Percentiles rank a stretch among this genome's conserved stretches.
Conservation (phyloP, 1,140 invertebrate genomes). For the Wiebesia pumilae region DNA sequence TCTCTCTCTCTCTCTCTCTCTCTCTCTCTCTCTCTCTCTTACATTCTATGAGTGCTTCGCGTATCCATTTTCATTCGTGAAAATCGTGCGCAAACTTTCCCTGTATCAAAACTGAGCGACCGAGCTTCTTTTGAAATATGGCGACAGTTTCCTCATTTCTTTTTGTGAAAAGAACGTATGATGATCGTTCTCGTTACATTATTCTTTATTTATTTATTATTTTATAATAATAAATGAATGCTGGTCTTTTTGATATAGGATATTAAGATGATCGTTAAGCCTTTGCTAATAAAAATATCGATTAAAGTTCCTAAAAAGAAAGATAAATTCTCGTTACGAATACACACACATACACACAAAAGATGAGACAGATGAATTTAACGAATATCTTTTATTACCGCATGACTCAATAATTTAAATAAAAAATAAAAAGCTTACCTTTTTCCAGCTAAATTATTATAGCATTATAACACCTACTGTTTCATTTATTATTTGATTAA, state of each 20-base stretch:
- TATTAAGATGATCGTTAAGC: no score
- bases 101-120: neutral
- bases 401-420: neutral
- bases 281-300: no score
- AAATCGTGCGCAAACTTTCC: slow-evolving; percentile 18
- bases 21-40: slow-evolving; percentile 5
- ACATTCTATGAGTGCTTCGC: slow-evolving; percentile 30
- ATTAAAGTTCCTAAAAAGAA: no score
- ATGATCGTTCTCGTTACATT: neutral
- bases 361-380: neutral
- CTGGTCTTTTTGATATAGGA: no score
- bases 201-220: neutral
- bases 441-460: neutral
- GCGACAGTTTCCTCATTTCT: neutral
- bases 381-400: neutral
- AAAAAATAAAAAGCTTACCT: neutral
- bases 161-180: neutral
- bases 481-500: no score
- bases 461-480: no score
- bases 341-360: no score
- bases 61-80: slow-evolving; percentile 50
- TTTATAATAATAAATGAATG: neutral
- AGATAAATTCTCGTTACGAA: no score
- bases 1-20: slow-evolving; percentile 12
- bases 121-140: slow-evolving; percentile 23